Evolutionary conservation across 2,113 vertebrate genomes (phyloP), one percentile per base, ranked within the genome.

Genomic region (Tichodroma muraria): DNA sequence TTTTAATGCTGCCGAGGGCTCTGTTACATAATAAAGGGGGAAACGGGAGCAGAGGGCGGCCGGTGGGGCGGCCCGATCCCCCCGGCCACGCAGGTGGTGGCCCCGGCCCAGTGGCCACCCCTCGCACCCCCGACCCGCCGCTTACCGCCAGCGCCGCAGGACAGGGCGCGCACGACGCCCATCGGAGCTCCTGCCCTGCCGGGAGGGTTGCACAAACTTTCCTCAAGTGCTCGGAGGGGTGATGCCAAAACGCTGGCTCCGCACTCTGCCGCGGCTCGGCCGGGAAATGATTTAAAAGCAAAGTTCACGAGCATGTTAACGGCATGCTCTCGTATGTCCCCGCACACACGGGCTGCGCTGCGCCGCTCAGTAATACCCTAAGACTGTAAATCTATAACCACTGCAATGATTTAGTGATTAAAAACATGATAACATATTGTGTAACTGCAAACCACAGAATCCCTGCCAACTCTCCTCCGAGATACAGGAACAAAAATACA

Each of bases 401-500:
- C 98, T 97, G 98, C 98, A 98, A 98, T 98, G 98, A 99, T 99
- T 98, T 98, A 98, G 98, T 98, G 98, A 99, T 98, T 98, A 98
- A 98, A 98, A 98, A 98, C 98, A 98, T 89, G 98, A 98, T 98
- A 99, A 98, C 98, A 98, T 98, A 98, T 98, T 98, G 98, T 98
- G 98, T 98, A 98, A 99, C 98, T 98, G 97, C 97, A 98, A 98
- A 98, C 98, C 98, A 98, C 98, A 98, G 97, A 98, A 98, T 97
- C 93, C 85, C 97, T 96, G 98, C 98, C 98, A 99, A 98, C 96
- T 98, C 98, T 97, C 96, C 98, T 98, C 98, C 94, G 94, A 97
- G 97, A 98, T 98, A 98, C 98, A 97, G 97, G 95, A 95, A 96
- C 80, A 94, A 94, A 96, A 96, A 96, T 91, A 97, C 82, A 97